phyloP scores from a whole-genome alignment of 2,888 invertebrate species.

The Bedellia somnulentella region DNA sequence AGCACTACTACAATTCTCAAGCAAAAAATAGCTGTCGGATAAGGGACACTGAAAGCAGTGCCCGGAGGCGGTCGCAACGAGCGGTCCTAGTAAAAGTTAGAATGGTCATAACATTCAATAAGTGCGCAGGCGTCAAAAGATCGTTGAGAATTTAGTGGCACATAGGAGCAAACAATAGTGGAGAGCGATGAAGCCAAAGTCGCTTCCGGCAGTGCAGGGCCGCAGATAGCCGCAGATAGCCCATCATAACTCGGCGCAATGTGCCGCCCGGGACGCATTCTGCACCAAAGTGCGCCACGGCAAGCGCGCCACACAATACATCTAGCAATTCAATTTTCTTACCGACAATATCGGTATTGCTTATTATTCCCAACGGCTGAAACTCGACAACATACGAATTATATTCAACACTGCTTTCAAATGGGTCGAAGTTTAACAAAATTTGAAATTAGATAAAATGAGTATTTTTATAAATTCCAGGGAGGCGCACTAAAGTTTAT shows the following conservation, averaged over 20 bases:
- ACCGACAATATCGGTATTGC: conserved; percentile 39
- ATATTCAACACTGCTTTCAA: conserved; percentile 6
- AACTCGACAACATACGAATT: conserved; percentile 8
- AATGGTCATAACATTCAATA: background rate
- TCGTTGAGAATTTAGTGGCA: conserved; percentile 4
- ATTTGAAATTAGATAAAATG: too few relatives aligned
- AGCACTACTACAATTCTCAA: too few relatives aligned
- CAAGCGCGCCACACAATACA: conserved; percentile 29
- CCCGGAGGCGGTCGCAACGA: too few relatives aligned
- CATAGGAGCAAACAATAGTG: conserved; percentile 4
- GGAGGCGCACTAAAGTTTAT: too few relatives aligned
- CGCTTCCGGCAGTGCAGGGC: conserved; percentile 2
- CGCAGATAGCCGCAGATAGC: conserved; percentile 13
- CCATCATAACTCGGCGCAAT: conserved; percentile 35
- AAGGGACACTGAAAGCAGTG: too few relatives aligned
- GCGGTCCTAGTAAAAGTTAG: too few relatives aligned
- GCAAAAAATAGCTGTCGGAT: too few relatives aligned
- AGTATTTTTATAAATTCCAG: too few relatives aligned
- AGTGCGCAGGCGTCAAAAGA: background rate
- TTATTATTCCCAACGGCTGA: conserved; percentile 14
- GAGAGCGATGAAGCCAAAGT: background rate
- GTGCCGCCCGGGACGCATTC: conserved; percentile 46
- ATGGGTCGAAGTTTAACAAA: too few relatives aligned
- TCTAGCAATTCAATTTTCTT: conserved; percentile 50
- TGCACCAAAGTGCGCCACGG: conserved; percentile 44